Evolutionary conservation across 2,888 invertebrate genomes (phyloP).

Genomic region (Phlogophora meticulosa): DNA sequence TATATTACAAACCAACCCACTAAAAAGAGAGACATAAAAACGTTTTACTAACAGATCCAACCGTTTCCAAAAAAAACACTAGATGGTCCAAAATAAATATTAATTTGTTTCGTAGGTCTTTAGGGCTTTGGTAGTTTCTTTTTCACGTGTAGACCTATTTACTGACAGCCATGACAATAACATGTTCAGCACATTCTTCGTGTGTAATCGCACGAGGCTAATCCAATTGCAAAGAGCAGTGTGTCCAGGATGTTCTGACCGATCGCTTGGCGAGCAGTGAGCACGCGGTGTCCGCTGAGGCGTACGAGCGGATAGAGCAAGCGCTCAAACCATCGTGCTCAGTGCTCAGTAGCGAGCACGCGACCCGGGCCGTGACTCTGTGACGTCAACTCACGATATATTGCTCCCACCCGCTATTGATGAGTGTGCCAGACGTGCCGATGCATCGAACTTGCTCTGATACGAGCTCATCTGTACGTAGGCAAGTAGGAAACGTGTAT

Average conservation of each 20-base stretch:
- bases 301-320: conserved; percentile 64
- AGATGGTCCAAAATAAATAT: too few species aligned
- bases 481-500: not conserved
- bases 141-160: not conserved
- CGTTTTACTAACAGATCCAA: too few species aligned
- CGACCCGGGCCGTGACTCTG: not conserved
- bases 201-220: conserved; percentile 25
- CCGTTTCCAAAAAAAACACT: too few species aligned
- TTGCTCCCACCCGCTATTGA: conserved; percentile 37
- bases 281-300: conserved; percentile 46
- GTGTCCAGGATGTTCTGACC: conserved; percentile 1
- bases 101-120: too few species aligned
- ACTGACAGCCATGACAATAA: not conserved
- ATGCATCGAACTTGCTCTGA: conserved; percentile 31
- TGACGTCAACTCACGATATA: conserved; percentile 24
- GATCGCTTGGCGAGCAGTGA: not conserved
- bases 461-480: not conserved
- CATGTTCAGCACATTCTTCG: conserved; percentile 19
- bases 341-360: not conserved
- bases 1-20: too few species aligned
- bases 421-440: conserved; percentile 25
- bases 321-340: conserved; percentile 5
- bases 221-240: conserved; percentile 35
- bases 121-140: too few species aligned
- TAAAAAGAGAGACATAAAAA: too few species aligned